Evolutionary conservation across 2,113 vertebrate genomes (phyloP).

Genomic region (Rhea americana): DNA sequence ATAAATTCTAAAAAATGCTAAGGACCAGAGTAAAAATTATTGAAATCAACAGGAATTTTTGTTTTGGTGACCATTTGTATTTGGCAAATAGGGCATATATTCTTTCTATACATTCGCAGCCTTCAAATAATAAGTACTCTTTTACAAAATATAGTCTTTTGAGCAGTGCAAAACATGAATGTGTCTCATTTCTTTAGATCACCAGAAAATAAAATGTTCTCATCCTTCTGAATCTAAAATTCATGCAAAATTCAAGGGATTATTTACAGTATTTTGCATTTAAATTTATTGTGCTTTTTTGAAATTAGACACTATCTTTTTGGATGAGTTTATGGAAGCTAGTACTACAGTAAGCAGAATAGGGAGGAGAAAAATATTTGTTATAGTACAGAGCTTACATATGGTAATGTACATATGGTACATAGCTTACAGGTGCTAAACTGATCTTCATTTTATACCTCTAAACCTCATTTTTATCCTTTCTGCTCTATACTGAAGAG

Average conservation of each 20-base stretch:
- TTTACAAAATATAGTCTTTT: background rate
- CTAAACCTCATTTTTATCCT: background rate
- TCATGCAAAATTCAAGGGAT: background rate
- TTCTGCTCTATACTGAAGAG: background rate
- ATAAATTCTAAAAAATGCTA: background rate
- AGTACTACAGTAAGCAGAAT: background rate
- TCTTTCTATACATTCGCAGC: background rate
- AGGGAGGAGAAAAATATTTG: background rate
- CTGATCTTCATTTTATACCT: background rate
- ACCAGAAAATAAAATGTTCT: background rate
- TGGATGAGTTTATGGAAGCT: background rate
- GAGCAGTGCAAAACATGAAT: background rate
- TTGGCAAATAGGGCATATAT: background rate
- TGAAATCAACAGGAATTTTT: background rate
- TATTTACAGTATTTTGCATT: background rate
- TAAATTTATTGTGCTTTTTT: background rate
- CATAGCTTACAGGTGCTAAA: fast-evolving
- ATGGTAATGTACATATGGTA: background rate
- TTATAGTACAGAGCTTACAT: background rate
- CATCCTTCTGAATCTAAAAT: background rate
- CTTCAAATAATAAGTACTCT: background rate
- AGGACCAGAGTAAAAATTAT: background rate
- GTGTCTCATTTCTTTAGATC: background rate
- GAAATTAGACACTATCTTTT: background rate
- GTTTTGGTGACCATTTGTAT: background rate